Conservation (phyloP, 35 echinoderm and acorn worm genomes). For the Chiridota heheva region DNA sequence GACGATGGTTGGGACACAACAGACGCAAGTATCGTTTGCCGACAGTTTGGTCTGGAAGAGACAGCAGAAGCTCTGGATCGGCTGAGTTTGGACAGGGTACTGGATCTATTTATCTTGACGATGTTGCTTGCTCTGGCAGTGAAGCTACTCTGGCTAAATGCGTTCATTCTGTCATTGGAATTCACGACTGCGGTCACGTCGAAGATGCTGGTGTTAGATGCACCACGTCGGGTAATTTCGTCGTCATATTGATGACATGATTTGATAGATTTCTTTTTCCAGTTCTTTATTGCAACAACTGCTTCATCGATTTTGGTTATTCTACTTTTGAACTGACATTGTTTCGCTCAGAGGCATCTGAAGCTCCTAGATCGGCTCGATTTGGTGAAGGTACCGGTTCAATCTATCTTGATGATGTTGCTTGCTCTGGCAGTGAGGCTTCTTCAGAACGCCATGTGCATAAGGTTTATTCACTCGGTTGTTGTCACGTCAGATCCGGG, state of each 20-base stretch:
- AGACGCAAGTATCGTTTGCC: constrained; percentile 16
- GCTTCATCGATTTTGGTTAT: too few species aligned
- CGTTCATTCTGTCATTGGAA: background rate
- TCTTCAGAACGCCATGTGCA: too few species aligned
- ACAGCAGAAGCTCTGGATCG: background rate
- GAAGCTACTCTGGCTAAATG: constrained; percentile 20
- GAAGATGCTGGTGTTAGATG: constrained; percentile 27
- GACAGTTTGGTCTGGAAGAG: background rate
- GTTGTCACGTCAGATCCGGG: too few species aligned
- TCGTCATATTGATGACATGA: too few species aligned
- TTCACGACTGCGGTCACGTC: constrained; percentile 45
- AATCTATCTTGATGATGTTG: constrained; percentile 34
- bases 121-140: constrained; percentile 22
- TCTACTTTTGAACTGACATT: too few species aligned
- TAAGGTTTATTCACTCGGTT: too few species aligned
- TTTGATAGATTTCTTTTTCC: too few species aligned
- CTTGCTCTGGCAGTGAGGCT: constrained; percentile 41
- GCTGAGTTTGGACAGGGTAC: constrained; percentile 44
- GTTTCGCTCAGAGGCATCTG: background rate
- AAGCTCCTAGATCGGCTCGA: background rate
- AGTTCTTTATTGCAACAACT: too few species aligned
- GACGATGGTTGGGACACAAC: constrained; percentile 12
- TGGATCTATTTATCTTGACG: constrained; percentile 44
- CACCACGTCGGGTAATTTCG: background rate
- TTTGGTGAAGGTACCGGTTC: constrained; percentile 24